phyloP scores from a whole-genome alignment of 2,888 invertebrate species.

The Agriopis aurantiaria region DNA sequence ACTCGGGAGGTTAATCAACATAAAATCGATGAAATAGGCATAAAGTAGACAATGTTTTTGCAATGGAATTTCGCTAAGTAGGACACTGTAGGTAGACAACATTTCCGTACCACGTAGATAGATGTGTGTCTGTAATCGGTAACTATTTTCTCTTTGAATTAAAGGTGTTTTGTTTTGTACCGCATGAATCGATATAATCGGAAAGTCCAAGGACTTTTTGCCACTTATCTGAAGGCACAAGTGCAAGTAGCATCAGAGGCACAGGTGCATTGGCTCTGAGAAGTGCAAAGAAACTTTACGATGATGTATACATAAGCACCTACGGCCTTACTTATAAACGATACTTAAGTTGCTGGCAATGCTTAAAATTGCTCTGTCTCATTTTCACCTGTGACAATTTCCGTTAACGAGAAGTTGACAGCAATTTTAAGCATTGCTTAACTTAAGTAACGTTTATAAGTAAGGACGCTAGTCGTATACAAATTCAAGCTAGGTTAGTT shows the following conservation, averaged over 20 bases:
- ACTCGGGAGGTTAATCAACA: slow-evolving; percentile 35
- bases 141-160: not conserved
- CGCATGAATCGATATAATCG: not conserved
- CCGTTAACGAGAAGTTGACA: no score
- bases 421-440: no score
- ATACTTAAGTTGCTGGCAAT: no score
- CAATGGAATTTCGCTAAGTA: slow-evolving; percentile 23
- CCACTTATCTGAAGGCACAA: slow-evolving; percentile 4
- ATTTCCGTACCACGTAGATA: not conserved
- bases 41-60: slow-evolving; percentile 24
- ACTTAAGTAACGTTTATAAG: no score
- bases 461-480: not conserved
- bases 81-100: not conserved
- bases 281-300: slow-evolving; percentile 5
- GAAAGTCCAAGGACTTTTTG: slow-evolving; percentile 2
- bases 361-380: no score
- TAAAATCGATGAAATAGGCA: slow-evolving; percentile 39
- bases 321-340: no score
- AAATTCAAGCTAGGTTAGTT: not conserved
- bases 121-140: not conserved
- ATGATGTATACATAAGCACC: not conserved
- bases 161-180: not conserved
- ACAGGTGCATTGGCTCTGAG: slow-evolving; percentile 9
- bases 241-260: not conserved
- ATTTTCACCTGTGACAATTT: no score